Evolutionary conservation across 2,888 invertebrate genomes (phyloP).

Genomic region (Drosophila recens): DNA sequence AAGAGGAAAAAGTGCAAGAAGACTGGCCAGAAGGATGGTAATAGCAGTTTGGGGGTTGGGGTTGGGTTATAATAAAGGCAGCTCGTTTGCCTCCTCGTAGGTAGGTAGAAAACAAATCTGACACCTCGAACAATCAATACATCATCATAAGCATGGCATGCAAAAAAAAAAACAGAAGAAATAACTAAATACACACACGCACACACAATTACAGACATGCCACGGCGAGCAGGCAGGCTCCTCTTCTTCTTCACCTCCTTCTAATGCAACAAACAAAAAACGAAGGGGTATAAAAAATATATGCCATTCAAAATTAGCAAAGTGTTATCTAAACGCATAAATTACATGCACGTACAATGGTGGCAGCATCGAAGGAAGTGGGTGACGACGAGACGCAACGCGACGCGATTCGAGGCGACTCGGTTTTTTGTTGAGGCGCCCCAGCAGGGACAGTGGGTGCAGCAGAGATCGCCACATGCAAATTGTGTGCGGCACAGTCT

Average conservation of each 20-base stretch:
- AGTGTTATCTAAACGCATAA: conserved; percentile 82
- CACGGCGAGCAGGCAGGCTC: conserved; percentile 22
- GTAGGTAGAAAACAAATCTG: conserved; percentile 73
- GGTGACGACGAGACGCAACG: conserved; percentile 49
- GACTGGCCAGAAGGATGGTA: conserved; percentile 19
- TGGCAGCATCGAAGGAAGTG: conserved; percentile 52
- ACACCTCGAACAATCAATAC: conserved; percentile 80
- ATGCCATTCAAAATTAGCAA: conserved; percentile 83
- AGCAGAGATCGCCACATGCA: conserved; percentile 61
- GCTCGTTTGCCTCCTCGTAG: conserved; percentile 50
- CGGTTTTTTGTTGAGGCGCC: conserved; percentile 14
- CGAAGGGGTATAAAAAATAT: conserved; percentile 53
- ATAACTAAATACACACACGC: conserved; percentile 65
- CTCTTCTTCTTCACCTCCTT: conserved; percentile 19
- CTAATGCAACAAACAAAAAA: conserved; percentile 54
- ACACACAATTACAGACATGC: conserved; percentile 78
- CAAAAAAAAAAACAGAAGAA: conserved; percentile 45
- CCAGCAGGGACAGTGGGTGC: conserved; percentile 40
- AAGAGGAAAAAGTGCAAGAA: conserved; percentile 32
- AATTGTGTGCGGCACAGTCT: conserved; percentile 58
- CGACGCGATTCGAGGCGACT: conserved; percentile 1
- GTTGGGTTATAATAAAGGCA: conserved; percentile 5
- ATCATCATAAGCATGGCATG: conserved; percentile 78
- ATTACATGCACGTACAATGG: conserved; percentile 80
- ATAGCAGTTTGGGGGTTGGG: conserved; percentile 4